phyloP scores from a whole-genome alignment of 2,888 invertebrate species.

The Willowsia nigromaculata region DNA sequence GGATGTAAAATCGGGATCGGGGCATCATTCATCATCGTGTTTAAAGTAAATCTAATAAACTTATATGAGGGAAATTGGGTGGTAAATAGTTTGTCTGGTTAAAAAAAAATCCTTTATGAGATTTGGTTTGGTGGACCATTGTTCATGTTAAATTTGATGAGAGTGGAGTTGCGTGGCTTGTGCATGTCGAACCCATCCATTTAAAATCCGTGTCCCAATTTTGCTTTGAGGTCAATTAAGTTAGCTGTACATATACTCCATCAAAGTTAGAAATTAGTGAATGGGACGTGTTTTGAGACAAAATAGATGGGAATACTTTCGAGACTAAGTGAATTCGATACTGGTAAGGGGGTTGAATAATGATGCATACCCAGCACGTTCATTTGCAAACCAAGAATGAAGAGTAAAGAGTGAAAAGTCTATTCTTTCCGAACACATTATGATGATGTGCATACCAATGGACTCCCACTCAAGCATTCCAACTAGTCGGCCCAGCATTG shows the following conservation, averaged over 20 bases:
- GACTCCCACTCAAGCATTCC: background rate
- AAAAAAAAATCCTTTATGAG: no score
- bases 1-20: no score
- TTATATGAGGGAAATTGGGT: no score
- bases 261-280: background rate
- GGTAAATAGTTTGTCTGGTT: no score
- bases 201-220: background rate
- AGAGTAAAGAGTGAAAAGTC: background rate
- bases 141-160: no score
- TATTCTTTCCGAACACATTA: background rate
- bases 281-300: background rate
- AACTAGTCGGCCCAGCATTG: background rate
- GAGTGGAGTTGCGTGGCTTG: background rate
- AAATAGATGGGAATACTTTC: background rate
- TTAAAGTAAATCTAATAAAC: no score
- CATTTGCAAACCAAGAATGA: background rate
- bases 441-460: background rate
- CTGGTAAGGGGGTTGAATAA: background rate
- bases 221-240: background rate
- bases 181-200: background rate
- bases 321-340: background rate
- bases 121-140: no score
- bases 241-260: background rate
- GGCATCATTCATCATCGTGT: no score
- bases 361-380: background rate